A percentile compares a stretch with the other conserved stretches of the same genome.
phyloP scores from a whole-genome alignment of 2,113 vertebrate species.

The Sander lucioperca region DNA sequence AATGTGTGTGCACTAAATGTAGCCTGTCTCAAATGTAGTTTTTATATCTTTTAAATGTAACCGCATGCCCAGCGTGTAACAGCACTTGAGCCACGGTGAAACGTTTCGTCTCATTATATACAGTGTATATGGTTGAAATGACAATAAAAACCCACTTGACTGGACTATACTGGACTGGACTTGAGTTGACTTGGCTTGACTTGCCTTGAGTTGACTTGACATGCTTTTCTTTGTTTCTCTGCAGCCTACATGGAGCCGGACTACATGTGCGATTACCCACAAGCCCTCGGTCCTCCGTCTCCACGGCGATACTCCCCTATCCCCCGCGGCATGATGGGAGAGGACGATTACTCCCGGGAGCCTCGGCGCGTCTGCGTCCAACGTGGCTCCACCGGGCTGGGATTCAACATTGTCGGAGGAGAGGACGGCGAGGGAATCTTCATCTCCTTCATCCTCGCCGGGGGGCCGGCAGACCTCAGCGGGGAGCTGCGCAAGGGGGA shows the following conservation, averaged over 20 bases:
- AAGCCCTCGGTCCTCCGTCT: slow-evolving; percentile 90
- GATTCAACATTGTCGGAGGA: slow-evolving; percentile 93
- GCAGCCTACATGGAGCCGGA: slow-evolving; percentile 92
- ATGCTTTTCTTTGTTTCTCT: neutral
- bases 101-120: no score
- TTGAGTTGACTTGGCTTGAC: no score
- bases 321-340: slow-evolving; percentile 87
- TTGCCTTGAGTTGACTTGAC: no score
- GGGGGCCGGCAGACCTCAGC: slow-evolving; percentile 92
- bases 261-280: slow-evolving; percentile 91
- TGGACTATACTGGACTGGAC: no score
- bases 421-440: slow-evolving; percentile 93
- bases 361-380: slow-evolving; percentile 89
- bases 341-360: slow-evolving; percentile 88
- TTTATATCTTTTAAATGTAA: no score
- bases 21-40: no score
- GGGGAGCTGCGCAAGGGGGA: slow-evolving; percentile 92
- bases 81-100: no score
- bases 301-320: slow-evolving; percentile 90
- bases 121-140: no score
- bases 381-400: slow-evolving; percentile 89
- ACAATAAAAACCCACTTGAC: no score
- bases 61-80: no score
- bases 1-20: no score
- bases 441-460: slow-evolving; percentile 94